phyloP scores from a whole-genome alignment of 2,113 vertebrate genomes.

The Pelecanus crispus region DNA sequence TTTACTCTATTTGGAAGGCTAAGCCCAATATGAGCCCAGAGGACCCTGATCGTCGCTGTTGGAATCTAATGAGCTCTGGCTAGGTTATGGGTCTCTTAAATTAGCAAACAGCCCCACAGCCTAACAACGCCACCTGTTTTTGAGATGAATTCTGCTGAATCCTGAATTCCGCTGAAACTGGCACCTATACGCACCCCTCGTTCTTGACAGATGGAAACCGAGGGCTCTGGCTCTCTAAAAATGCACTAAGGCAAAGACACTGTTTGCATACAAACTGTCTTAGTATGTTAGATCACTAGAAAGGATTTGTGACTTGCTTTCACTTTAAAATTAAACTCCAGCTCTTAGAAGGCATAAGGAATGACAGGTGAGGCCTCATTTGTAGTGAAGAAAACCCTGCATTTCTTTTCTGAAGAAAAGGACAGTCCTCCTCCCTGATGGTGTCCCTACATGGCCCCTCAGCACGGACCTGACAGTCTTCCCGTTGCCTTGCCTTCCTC shows the following conservation, averaged over 20 bases:
- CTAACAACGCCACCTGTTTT: not conserved
- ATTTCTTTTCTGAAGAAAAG: not conserved
- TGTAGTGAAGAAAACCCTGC: not conserved
- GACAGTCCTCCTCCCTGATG: not conserved
- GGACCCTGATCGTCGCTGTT: not conserved
- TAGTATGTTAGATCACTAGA: not conserved
- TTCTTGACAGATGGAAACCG: not conserved
- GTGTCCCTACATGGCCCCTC: not conserved
- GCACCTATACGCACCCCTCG: not conserved
- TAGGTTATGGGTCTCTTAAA: constrained; percentile 20
- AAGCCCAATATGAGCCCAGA: not conserved
- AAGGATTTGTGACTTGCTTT: not conserved
- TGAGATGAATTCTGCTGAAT: not conserved
- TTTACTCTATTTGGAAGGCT: not conserved
- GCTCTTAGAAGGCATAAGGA: not conserved
- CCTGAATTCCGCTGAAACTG: not conserved
- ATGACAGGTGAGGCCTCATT: not conserved
- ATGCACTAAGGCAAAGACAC: not conserved
- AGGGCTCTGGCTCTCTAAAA: not conserved
- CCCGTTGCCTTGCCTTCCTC: not conserved
- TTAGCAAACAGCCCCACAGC: not conserved
- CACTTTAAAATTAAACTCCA: not conserved
- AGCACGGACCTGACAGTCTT: accelerated
- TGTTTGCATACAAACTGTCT: not conserved
- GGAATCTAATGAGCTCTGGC: constrained; percentile 4